Conservation (phyloP, 2,797 vertebrate genomes). For the Muscicapa striata region DNA sequence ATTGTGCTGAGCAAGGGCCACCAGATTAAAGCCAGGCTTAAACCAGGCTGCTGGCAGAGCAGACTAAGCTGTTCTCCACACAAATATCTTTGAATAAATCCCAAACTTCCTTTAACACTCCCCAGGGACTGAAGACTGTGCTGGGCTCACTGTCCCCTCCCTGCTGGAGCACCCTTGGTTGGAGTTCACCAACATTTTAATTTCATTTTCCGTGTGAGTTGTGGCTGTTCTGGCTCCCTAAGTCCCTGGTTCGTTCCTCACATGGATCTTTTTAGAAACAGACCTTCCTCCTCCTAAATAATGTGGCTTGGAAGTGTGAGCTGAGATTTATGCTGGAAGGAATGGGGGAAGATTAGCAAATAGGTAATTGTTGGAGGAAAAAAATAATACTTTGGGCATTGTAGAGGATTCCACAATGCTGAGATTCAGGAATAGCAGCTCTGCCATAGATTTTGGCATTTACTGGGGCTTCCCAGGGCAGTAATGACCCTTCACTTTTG, state of each 20-base stretch:
- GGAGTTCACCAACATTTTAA: background rate
- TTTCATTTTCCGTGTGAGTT: background rate
- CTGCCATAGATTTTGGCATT: background rate
- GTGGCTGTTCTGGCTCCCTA: background rate
- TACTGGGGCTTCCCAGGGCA: background rate
- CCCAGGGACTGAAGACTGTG: background rate
- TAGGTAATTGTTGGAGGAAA: background rate
- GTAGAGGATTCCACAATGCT: background rate
- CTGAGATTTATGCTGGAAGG: background rate
- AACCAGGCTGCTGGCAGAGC: background rate
- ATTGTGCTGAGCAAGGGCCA: background rate
- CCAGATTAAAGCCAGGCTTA: background rate
- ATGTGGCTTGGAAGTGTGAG: background rate
- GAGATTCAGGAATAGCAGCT: background rate
- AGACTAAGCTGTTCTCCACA: background rate
- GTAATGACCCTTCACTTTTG: no score
- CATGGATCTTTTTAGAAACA: background rate
- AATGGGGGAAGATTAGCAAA: background rate
- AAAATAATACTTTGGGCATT: background rate
- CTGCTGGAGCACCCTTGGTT: background rate
- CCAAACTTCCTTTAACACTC: background rate
- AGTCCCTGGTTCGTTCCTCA: slow-evolving; percentile 31
- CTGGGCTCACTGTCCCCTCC: background rate
- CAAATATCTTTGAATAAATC: background rate
- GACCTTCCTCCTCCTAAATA: background rate